Conservation (phyloP, 2,888 invertebrate species). For the Plutella xylostella region DNA sequence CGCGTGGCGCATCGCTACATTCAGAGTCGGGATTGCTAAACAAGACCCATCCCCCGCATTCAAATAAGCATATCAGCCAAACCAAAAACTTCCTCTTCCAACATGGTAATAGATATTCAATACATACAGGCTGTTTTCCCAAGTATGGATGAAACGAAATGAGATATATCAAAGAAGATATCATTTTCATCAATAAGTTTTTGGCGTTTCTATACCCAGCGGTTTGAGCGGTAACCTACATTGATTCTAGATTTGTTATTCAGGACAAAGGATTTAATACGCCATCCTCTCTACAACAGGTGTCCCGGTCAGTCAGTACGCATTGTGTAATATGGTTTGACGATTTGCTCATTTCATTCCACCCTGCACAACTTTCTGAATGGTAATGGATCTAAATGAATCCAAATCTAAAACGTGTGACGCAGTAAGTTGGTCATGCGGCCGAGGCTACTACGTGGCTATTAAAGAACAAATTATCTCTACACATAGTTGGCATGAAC, state of each 20-base stretch:
- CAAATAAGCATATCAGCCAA: conserved; percentile 8
- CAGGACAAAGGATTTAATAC: background rate
- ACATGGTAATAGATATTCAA: too few species aligned
- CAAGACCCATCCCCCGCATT: background rate
- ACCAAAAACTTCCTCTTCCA: background rate
- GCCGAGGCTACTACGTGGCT: conserved; percentile 30
- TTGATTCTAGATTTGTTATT: too few species aligned
- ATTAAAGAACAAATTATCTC: too few species aligned
- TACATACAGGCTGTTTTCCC: too few species aligned
- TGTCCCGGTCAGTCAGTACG: background rate
- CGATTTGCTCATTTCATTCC: conserved; percentile 33
- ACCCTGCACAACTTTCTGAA: conserved; percentile 34
- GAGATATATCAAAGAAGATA: background rate
- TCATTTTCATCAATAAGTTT: too few species aligned
- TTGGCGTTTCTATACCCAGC: too few species aligned
- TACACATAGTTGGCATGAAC: too few species aligned
- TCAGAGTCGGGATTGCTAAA: conserved; percentile 1
- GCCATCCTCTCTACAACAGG: background rate
- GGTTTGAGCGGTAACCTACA: background rate
- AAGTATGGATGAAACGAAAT: too few species aligned
- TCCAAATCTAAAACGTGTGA: conserved; percentile 29
- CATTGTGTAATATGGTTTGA: conserved; percentile 25
- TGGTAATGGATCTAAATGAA: conserved; percentile 49
- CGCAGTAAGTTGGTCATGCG: conserved; percentile 52
- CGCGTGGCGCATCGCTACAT: conserved; percentile 8